Conservation (phyloP, 2,797 vertebrate species). For the Eleutherodactylus coqui region DNA sequence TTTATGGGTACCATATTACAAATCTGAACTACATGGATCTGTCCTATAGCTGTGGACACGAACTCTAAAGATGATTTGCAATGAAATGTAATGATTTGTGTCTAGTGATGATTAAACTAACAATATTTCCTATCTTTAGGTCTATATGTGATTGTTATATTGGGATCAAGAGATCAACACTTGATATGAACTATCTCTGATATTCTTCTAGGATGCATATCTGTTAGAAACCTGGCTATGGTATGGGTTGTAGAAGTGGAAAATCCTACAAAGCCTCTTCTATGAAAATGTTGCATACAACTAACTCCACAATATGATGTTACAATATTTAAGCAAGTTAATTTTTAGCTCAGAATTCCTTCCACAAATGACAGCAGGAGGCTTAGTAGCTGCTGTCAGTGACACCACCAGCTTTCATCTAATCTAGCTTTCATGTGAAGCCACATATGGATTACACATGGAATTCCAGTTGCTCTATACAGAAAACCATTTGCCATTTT, state of each 20-base stretch:
- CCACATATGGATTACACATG: slow-evolving; percentile 25
- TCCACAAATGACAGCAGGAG: slow-evolving; percentile 2
- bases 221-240: background rate
- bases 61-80: background rate
- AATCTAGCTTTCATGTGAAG: background rate
- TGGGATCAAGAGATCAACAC: background rate
- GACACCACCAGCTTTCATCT: slow-evolving; percentile 1
- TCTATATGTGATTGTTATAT: background rate
- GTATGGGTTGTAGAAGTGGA: background rate
- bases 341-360: background rate
- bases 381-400: background rate
- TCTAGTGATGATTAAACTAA: background rate
- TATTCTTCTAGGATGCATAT: background rate
- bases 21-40: background rate
- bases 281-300: background rate
- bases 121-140: background rate
- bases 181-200: background rate
- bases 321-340: background rate
- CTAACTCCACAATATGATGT: background rate
- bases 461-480: background rate
- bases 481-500: background rate
- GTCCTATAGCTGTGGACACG: background rate
- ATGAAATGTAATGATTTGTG: background rate
- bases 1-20: background rate
- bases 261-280: background rate